phyloP scores from a whole-genome alignment of 1,140 invertebrate species.

The Berghia stephanieae region DNA sequence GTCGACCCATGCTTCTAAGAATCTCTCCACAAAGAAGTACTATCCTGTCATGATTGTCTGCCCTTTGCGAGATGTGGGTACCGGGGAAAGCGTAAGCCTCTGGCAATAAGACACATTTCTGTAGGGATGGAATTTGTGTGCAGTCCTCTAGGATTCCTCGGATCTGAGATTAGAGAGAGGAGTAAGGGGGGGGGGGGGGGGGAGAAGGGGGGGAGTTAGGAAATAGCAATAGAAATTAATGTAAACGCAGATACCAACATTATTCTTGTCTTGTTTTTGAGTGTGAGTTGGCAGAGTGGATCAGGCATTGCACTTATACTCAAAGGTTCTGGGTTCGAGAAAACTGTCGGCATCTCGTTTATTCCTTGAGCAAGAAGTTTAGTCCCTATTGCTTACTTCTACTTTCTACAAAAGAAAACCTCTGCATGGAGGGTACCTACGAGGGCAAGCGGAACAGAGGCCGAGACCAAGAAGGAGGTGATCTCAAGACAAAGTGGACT shows the following conservation, averaged over 20 bases:
- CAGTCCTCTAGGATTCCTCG: slow-evolving; percentile 43
- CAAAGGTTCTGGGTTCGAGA: too few species aligned
- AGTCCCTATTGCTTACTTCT: too few species aligned
- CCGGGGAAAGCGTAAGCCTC: slow-evolving; percentile 60
- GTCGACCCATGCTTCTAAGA: slow-evolving; percentile 37
- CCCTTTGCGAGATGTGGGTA: slow-evolving; percentile 45
- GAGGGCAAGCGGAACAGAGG: too few species aligned
- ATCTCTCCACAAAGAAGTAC: slow-evolving; percentile 38
- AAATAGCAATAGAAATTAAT: not conserved
- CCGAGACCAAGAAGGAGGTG: too few species aligned
- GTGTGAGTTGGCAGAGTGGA: too few species aligned
- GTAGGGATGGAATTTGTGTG: slow-evolving; percentile 47
- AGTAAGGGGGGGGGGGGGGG: not conserved
- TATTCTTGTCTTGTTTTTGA: not conserved
- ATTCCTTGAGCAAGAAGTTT: too few species aligned
- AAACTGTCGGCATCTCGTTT: too few species aligned
- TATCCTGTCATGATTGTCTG: slow-evolving; percentile 41
- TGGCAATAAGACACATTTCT: slow-evolving; percentile 55
- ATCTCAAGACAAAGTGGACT: too few species aligned
- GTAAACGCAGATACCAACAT: not conserved
- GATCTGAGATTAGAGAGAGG: not conserved
- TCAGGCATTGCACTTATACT: too few species aligned
- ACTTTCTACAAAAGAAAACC: too few species aligned
- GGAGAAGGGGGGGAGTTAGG: not conserved
- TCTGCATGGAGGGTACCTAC: too few species aligned